Evolutionary conservation across 2,113 vertebrate genomes (phyloP).

Genomic region (Astur gentilis): DNA sequence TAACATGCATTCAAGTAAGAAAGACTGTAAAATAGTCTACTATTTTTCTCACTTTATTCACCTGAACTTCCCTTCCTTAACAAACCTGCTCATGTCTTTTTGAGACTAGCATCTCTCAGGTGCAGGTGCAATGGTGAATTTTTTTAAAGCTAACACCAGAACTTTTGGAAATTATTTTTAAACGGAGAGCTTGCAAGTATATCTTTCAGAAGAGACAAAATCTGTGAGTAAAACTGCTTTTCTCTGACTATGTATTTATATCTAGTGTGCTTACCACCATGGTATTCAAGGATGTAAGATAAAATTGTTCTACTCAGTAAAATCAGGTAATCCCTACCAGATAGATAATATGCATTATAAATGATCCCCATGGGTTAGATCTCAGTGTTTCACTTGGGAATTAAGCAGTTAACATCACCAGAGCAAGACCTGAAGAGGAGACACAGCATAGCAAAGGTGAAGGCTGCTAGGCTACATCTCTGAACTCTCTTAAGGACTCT

Average conservation of each 20-base stretch:
- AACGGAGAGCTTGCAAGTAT: not conserved
- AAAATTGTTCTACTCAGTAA: not conserved
- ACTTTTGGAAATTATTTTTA: not conserved
- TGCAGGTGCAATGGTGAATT: not conserved
- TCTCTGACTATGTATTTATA: not conserved
- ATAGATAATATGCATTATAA: not conserved
- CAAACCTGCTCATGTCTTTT: not conserved
- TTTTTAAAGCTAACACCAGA: not conserved
- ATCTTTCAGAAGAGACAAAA: not conserved
- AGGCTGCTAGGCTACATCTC: not conserved
- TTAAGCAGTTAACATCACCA: slow-evolving; percentile 15
- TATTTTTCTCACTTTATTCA: not conserved
- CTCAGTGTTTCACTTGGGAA: not conserved
- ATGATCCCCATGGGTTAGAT: not conserved
- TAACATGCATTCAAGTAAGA: not conserved
- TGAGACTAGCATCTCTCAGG: not conserved
- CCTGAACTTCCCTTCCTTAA: not conserved
- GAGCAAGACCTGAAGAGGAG: not conserved
- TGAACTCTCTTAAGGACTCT: slow-evolving; percentile 31
- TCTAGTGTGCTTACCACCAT: not conserved
- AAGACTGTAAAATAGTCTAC: not conserved
- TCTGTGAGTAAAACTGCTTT: not conserved
- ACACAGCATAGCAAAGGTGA: slow-evolving; percentile 6
- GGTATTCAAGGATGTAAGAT: not conserved
- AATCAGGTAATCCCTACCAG: not conserved